These are phyloP conservation scores for Cheilosia grossa DNA, from an alignment of 2,888 invertebrate genomes.

Conservation along the genomic window DNA sequence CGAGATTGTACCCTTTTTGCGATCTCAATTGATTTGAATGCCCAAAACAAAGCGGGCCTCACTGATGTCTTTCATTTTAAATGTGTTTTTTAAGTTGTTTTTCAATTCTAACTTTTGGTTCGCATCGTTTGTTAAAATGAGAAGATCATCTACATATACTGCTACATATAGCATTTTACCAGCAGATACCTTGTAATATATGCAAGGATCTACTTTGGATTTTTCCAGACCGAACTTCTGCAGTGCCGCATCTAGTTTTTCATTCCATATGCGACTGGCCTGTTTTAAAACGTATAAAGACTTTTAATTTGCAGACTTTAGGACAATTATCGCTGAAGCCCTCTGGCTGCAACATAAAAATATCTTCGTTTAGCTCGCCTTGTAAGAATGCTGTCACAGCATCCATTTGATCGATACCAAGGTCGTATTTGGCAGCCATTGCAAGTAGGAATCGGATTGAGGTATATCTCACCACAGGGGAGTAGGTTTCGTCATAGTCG, in stretches of 20 bases:
- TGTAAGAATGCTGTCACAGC: constrained; percentile 21
- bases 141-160: too few species aligned
- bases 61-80: too few species aligned
- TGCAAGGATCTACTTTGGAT: too few species aligned
- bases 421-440: background rate
- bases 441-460: constrained; percentile 15
- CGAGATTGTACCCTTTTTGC: too few species aligned
- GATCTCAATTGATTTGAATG: too few species aligned
- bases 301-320: constrained; percentile 28
- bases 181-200: too few species aligned
- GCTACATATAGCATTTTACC: too few species aligned
- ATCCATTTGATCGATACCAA: constrained; percentile 26
- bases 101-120: too few species aligned
- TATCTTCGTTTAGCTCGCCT: constrained; percentile 3
- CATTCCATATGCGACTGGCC: constrained; percentile 20
- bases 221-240: background rate
- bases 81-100: too few species aligned
- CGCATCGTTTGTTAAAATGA: too few species aligned
- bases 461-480: constrained; percentile 43
- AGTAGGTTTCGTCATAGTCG: constrained; percentile 67
- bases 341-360: constrained; percentile 20
- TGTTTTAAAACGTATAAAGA: constrained; percentile 20
- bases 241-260: constrained; percentile 8
- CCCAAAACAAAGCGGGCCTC: too few species aligned
- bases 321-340: background rate